Base-by-base conservation (phyloP, 2,113 vertebrate genomes). In the Mastomys natalensis region DNA sequence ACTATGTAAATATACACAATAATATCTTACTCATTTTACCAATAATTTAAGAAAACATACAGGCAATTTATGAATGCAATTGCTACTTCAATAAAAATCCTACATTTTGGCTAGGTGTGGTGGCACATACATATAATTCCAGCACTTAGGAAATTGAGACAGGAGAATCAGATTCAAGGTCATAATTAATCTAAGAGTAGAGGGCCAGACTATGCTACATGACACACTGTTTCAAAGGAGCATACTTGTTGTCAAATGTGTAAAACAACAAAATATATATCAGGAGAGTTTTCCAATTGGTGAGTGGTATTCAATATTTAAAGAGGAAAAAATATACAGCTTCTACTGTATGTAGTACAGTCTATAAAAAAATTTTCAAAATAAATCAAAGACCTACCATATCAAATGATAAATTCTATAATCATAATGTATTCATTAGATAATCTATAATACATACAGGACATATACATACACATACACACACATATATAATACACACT, bases 211-310 rank as follows among this genome's bases (percentile, higher is more conserved):
- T 31, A 9, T 16, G n/a, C 58, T 45, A 64, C 2, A 3, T 60
- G n/a, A 76, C 3, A 55, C 24, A 31, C 34, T 80, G 29, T 55
- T 26, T 58, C 53, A 60, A 82, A 85, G 40, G 1, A 88, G 40
- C 4, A 77, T 16, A 92, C 0, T 17, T 62, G 24, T 9, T 40
- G 89, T 92, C 11, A 62, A 73, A 91, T 86, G 62, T 13, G 1
- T 77, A 82, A 82, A 93, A 82, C 2, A 92, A 86, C 16, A 92
- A 92, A 95, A 95, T 81, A n/a, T 45, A 43, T 3, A 31, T 62
- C 62, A 96, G 48, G 8, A 87, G 24, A 29, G 5, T 80, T 94
- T 90, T 90, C 4, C 68, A 93, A 51, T 17, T 31, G 26, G 11
- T 45, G 22, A 17, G n/a, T 60, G 9, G 37, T 72, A 15, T 4